Evolutionary conservation across 2,113 vertebrate species (phyloP), one percentile per base, ranked within the genome.

Genomic region (Caranx ignobilis): DNA sequence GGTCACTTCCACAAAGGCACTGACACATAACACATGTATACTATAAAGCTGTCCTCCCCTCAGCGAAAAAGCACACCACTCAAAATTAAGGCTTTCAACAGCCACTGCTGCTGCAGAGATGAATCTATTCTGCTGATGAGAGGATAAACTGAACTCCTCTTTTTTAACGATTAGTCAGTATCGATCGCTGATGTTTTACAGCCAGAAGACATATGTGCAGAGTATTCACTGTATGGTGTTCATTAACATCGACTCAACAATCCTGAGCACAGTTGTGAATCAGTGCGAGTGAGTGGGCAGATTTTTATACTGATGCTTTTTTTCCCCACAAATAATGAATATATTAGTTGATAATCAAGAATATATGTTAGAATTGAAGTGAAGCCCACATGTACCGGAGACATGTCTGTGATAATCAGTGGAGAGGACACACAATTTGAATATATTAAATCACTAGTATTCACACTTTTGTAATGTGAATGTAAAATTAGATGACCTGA

Each of bases 171-270:
- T 63, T 56, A 34, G 21, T 54, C 18, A 1, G 7, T 55, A 83
- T 77, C 52, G 90, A 89, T 87, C 4, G 12, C n/a, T 13, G 18
- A 67, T 71, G 83, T 60, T 91, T 85, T 81, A 81, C 71, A 76
- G 67, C 79, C 35, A 21, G 26, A 60, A 54, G 67, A 83, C 62
- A 73, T 61, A 78, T 75, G 59, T 70, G 79, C 56, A 16, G 60
- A 37, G 72, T 26, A 50, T 32, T 67, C 63, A 66, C 11, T 80
- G 57, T 50, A 19, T 47, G 35, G 19, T 55, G 54, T 39, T 43
- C 48, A 73, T 89, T 82, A 76, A 56, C 48, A 76, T 55, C 26
- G 35, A 64, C 56, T 75, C 12, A 57, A 43, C 61, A 16, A 12
- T 81, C 48, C 60, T 18, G n/a, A 66, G 21, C 37, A 50, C 6